Percentiles rank a stretch among this genome's conserved stretches.
phyloP scores from a whole-genome alignment of 30 jellyfish, hydroid and myxozoan species.

The Turritopsis dohrnii region DNA sequence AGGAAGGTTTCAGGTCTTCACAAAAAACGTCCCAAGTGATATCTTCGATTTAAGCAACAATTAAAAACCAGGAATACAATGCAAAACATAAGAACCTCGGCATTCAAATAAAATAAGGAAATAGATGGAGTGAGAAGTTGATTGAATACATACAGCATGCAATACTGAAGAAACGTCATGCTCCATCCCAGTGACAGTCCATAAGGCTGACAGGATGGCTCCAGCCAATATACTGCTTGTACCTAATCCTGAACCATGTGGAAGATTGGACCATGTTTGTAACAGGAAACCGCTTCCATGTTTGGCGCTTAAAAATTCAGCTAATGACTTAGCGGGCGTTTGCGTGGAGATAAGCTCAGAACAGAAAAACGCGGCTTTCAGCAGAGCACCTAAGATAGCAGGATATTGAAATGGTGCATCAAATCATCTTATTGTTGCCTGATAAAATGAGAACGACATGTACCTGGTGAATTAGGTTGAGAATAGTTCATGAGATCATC shows the following conservation, averaged over 20 bases:
- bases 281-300: constrained; percentile 82
- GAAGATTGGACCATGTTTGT: constrained; percentile 93
- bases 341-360: constrained; percentile 50
- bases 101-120: too few species aligned
- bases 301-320: constrained; percentile 35
- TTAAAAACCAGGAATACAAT: too few species aligned
- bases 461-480: constrained; percentile 91
- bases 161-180: constrained; percentile 65
- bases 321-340: constrained; percentile 33
- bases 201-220: constrained; percentile 71
- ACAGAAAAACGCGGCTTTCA: constrained; percentile 92
- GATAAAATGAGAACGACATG: neutral
- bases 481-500: constrained; percentile 60
- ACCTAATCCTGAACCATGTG: constrained; percentile 99
- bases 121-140: neutral
- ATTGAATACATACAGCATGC: constrained; percentile 75
- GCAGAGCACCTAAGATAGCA: constrained; percentile 86
- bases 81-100: too few species aligned
- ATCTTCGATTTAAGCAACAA: too few species aligned
- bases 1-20: too few species aligned
- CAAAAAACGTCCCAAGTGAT: too few species aligned
- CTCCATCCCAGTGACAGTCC: constrained; percentile 79
- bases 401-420: too few species aligned
- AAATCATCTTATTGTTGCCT: neutral
- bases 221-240: constrained; percentile 97